Percentiles rank a stretch among this genome's conserved stretches.
These are phyloP conservation scores for Pachyramphus minor DNA, from an alignment of 2,113 vertebrate species.

Conservation along the genomic window DNA sequence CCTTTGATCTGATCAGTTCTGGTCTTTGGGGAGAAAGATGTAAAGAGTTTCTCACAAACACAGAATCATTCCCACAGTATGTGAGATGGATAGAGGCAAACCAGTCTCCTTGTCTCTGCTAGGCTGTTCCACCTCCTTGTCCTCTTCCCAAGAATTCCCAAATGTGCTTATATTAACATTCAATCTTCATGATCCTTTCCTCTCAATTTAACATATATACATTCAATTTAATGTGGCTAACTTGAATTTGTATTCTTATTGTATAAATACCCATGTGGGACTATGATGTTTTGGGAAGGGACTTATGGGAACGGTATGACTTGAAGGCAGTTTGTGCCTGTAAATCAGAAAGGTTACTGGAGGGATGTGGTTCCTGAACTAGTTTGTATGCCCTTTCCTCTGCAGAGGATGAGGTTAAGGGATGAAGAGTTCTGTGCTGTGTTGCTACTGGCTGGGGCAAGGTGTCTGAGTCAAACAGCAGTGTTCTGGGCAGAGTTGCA, in stretches of 20 bases:
- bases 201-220: background rate
- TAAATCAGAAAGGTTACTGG: background rate
- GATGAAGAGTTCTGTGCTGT: background rate
- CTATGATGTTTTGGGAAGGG: background rate
- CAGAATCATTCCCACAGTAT: fast-evolving
- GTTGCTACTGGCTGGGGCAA: background rate
- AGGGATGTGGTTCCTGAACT: fast-evolving
- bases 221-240: background rate
- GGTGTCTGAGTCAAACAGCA: background rate
- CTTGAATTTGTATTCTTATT: background rate
- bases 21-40: background rate
- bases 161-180: background rate
- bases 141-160: background rate
- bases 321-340: background rate
- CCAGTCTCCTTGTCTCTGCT: background rate
- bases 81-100: background rate
- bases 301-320: background rate
- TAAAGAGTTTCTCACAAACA: background rate
- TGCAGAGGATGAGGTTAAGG: background rate
- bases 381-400: background rate
- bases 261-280: background rate
- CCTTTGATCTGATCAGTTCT: background rate
- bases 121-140: background rate
- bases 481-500: background rate
- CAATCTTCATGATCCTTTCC: background rate